Base-by-base conservation (phyloP, 2,888 invertebrate genomes). In the Molorchus minor region DNA sequence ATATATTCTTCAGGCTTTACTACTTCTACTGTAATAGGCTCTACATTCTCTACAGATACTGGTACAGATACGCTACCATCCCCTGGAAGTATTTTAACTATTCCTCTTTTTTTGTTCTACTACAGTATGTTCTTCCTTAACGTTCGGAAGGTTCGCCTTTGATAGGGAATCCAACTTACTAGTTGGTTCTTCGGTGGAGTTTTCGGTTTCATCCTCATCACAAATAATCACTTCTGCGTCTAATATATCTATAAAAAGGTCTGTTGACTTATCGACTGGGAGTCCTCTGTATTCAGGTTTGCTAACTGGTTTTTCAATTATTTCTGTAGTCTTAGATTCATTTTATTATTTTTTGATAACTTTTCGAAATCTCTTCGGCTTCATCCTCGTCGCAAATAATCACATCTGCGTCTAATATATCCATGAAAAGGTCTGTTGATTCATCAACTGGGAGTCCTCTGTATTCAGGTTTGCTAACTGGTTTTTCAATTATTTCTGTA, bases 201-300 rank as follows among this genome's bases (percentile, higher is more conserved):
- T 44, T 12, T 44, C 25, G n/a, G n/a, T n/a, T 20, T 59, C 55
- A 15, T 54, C 71, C 44, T 74, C 71, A 33, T 67, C 70, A n/a
- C 71, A 57, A 12, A 56, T 58, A 20, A 67, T 53, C 45, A 70
- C 66, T 58, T 70, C 60, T n/a, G n/a, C n/a, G 49, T 68, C 67
- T 76, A 81, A 76, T 76, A 79, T 47, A 54, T 65, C 67, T 75
- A 81, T 75, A 75, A 77, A 79, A 0, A 69, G 57, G 40, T 64
- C 73, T 13, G 73, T 59, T 0, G 75, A 65, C 10, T 76, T 75
- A 51, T 71, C 71, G 21, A 69, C 62, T 16, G 72, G 66, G 44
- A 68, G 57, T 35, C 69, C 67, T 56, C 69, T 65, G 29, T 67
- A 67, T 30, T 45, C 54, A n/a, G n/a, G n/a, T n/a, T n/a, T n/a